A percentile compares a stretch with the other conserved stretches of the same genome.
Conservation (phyloP, 2,888 invertebrate species). For the Bombyx huttoni region DNA sequence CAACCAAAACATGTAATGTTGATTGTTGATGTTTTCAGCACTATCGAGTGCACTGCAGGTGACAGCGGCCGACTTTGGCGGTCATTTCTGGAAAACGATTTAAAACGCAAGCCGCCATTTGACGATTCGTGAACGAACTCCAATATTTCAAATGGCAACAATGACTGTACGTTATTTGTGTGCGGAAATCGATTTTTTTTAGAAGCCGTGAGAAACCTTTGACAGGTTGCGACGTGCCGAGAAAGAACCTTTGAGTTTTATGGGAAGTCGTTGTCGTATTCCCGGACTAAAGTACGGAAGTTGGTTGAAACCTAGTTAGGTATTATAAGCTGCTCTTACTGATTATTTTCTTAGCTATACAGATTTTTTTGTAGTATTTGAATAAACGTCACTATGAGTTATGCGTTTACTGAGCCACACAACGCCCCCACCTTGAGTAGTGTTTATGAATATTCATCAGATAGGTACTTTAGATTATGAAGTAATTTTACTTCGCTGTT, state of each 20-base stretch:
- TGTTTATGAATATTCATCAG: too few species aligned
- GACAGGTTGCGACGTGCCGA: slow-evolving; percentile 42
- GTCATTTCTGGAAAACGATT: slow-evolving; percentile 19
- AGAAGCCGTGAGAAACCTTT: slow-evolving; percentile 58
- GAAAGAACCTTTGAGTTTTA: background rate
- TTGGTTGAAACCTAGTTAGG: background rate
- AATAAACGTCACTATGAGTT: too few species aligned
- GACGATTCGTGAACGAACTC: slow-evolving; percentile 33
- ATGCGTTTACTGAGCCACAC: too few species aligned
- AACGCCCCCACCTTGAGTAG: too few species aligned
- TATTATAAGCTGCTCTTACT: too few species aligned
- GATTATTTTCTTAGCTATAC: too few species aligned
- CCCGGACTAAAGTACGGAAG: background rate
- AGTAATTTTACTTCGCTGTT: too few species aligned
- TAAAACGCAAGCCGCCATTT: slow-evolving; percentile 39
- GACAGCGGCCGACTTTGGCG: slow-evolving; percentile 45
- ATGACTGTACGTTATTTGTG: slow-evolving; percentile 66
- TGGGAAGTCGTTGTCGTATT: background rate
- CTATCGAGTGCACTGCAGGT: slow-evolving; percentile 49
- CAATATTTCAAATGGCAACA: slow-evolving; percentile 64
- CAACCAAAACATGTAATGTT: slow-evolving; percentile 56
- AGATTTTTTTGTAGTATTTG: too few species aligned
- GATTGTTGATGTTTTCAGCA: slow-evolving; percentile 62
- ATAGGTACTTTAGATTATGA: too few species aligned
- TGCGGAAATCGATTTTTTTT: slow-evolving; percentile 71